Percentiles rank a stretch among this genome's conserved stretches.
Evolutionary conservation across 2,113 vertebrate genomes (phyloP).

Genomic region (Electrona antarctica): DNA sequence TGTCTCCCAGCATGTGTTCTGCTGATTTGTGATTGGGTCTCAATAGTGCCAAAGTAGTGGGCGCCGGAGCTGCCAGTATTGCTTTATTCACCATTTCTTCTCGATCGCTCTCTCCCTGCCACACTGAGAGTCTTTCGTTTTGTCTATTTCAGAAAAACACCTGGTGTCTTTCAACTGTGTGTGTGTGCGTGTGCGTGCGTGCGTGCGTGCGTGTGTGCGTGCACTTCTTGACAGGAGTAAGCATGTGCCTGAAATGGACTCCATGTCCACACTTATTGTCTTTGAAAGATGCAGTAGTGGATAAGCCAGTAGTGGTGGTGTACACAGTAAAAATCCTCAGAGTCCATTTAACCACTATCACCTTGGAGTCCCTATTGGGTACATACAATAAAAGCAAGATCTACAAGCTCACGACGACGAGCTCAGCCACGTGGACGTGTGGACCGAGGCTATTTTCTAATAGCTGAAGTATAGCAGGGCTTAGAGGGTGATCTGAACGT

Average conservation of each 20-base stretch:
- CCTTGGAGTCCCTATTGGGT: no score
- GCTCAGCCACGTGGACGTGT: no score
- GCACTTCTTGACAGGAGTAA: slow-evolving; percentile 59
- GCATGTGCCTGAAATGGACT: slow-evolving; percentile 58
- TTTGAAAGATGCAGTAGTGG: slow-evolving; percentile 52
- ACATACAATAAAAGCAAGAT: no score
- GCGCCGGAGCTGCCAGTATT: slow-evolving; percentile 72
- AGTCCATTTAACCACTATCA: no score
- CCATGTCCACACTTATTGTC: slow-evolving; percentile 57
- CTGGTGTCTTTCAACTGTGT: slow-evolving; percentile 71
- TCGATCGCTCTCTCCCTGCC: slow-evolving; percentile 58
- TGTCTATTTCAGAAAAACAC: slow-evolving; percentile 75
- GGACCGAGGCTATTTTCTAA: no score
- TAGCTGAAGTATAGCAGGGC: no score
- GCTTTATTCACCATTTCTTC: slow-evolving; percentile 75
- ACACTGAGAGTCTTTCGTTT: slow-evolving; percentile 66
- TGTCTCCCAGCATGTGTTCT: slow-evolving; percentile 76
- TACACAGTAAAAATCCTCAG: not conserved
- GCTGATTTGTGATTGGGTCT: slow-evolving; percentile 76
- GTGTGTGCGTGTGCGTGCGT: not conserved
- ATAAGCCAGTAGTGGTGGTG: slow-evolving; percentile 39
- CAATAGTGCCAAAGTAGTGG: slow-evolving; percentile 74
- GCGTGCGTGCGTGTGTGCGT: no score
- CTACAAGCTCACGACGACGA: no score
- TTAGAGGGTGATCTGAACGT: no score